phyloP scores from a whole-genome alignment of 2,113 vertebrate genomes.

The Setophaga petechia region DNA sequence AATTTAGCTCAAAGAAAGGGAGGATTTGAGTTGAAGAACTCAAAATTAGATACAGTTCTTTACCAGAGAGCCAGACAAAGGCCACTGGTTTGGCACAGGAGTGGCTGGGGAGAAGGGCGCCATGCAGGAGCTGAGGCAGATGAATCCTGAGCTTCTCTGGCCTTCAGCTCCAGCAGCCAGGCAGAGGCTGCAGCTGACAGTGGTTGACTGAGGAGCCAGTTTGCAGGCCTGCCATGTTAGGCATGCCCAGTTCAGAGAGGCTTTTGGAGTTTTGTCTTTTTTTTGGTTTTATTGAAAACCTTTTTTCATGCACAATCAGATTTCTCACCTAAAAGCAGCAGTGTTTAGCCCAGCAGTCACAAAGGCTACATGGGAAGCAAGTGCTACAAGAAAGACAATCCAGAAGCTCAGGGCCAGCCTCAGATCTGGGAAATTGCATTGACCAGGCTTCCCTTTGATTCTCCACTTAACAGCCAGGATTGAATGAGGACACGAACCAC shows the following conservation, averaged over 20 bases:
- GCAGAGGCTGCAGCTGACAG: background rate
- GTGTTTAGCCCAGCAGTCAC: background rate
- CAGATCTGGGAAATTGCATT: background rate
- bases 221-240: background rate
- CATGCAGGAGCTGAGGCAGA: background rate
- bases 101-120: background rate
- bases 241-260: background rate
- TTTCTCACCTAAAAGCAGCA: background rate
- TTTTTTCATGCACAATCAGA: background rate
- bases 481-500: background rate
- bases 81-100: background rate
- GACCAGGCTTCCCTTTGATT: background rate
- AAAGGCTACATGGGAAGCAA: background rate
- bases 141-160: background rate
- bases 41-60: background rate
- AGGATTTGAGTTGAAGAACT: background rate
- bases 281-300: background rate
- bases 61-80: background rate
- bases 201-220: background rate
- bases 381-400: background rate
- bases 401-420: background rate
- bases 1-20: background rate
- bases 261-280: background rate
- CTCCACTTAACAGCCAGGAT: background rate
- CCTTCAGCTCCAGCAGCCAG: background rate